Evolutionary conservation across 2,888 invertebrate species (phyloP), one percentile per base, ranked within the genome.

Genomic region (Perizoma affinitatum): DNA sequence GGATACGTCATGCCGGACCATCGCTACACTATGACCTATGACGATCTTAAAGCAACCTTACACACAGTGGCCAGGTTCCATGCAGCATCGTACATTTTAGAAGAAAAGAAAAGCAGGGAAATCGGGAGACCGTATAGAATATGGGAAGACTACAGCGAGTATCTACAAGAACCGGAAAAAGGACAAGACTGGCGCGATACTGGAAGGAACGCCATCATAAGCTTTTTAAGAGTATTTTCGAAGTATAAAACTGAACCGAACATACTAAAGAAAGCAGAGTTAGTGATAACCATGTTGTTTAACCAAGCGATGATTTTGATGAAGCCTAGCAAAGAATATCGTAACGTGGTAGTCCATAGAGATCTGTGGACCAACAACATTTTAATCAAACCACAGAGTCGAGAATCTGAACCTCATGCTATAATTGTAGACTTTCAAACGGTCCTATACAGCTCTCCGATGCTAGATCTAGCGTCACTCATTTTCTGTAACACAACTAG

Each of bases 361-460:
- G 95, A 95, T 79, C 80, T 95, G 35, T 95, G 95, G 95, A 83
- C 88, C 0, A 95, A 95, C 72, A 95, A 95, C 71, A 83, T 94
- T 47, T 90, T 95, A 78, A 86, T 94, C 22, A 88, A 86, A 69
- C 77, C 73, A 45, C 58, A 74, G 4, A 63, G 79, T 10, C 71
- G 84, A 38, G 35, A 57, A 53, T 81, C 83, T 0, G 73, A 73
- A 5, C 87, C 88, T 3, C 83, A 93, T 3, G 92, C 93, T 43
- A 74, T 94, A 36, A 76, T 96, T 40, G 93, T 96, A 5, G 96
- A 96, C 78, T 96, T 93, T 73, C 96, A 96, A 79, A 87, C 96
- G 49, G 90, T 94, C 0, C 80, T 96, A 8, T 96, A 96, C 72
- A 88, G 92, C 5, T 94, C 95, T 0, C 95, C 96, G 0, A 93